Base-by-base conservation (phyloP, 2,113 vertebrate genomes). In the Numida meleagris region DNA sequence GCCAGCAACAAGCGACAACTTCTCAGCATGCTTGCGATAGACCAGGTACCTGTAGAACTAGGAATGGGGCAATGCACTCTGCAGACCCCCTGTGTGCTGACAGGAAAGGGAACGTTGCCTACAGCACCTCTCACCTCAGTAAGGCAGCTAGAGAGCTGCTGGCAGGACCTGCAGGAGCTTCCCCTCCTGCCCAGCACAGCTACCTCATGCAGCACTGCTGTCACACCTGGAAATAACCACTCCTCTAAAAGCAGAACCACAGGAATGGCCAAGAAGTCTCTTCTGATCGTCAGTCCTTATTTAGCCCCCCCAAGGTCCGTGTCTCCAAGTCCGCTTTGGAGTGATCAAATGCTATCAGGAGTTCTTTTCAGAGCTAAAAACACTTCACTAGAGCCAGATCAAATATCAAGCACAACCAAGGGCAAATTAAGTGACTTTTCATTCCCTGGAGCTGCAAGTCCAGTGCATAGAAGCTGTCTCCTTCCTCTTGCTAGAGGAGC, bases 381-480 rank as follows among this genome's bases (percentile, higher is more conserved):
- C 82, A 76, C 68, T 95, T 61, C 75, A 88, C 33, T 82, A 86
- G 78, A 76, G 34, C 31, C 65, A 72, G 91, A 91, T 96, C 94
- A 92, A 93, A 76, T 96, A 92, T 68, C 95, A 89, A 88, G 61
- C 48, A 71, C 53, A 82, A 59, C 74, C 68, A 68, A 82, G 58
- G 66, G n/a, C 76, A 94, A 89, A 96, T 95, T 79, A 95, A 96
- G 88, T 50, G 83, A 78, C 62, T 84, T 75, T 93, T 95, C 8
- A 96, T 90, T 90, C 90, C 58, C 82, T n/a, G 53, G 63, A 86
- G 45, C 70, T 71, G 12, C 24, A 63, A 85, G 36, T 27, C 25
- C 23, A 71, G 63, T 43, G 36, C 65, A n/a, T 9, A 33, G 25
- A 58, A 92, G 18, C 73, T 6, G 25, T 31, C 51, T 78, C 75